Conservation (phyloP, 1,140 invertebrate genomes). For the Agrilus planipennis region DNA sequence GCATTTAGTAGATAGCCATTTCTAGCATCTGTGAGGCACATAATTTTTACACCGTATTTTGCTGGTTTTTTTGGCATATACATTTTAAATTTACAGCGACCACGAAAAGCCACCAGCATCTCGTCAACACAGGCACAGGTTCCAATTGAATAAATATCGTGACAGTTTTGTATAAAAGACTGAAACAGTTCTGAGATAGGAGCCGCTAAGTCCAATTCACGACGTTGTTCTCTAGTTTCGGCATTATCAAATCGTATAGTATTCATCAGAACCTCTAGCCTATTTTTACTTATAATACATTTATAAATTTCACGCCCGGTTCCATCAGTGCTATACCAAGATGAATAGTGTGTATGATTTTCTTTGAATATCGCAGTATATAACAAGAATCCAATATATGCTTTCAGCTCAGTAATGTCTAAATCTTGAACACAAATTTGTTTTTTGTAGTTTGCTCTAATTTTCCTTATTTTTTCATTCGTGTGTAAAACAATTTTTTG, state of each 20-base stretch:
- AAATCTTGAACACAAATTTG: background rate
- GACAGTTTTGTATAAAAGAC: constrained; percentile 18
- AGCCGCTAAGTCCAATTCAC: background rate
- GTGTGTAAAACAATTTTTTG: background rate
- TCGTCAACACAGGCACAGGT: constrained; percentile 27
- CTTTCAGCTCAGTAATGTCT: constrained; percentile 5
- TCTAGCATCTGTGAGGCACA: constrained; percentile 23
- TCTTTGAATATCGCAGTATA: constrained; percentile 14
- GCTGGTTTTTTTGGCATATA: constrained; percentile 37
- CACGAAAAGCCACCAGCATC: constrained; percentile 32
- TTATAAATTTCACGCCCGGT: constrained; percentile 22
- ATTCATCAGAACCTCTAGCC: constrained; percentile 18
- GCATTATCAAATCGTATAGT: constrained; percentile 21
- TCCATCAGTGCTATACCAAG: constrained; percentile 22
- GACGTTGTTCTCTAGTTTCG: background rate
- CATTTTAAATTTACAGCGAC: constrained; percentile 29
- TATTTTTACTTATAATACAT: constrained; percentile 16
- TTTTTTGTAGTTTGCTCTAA: background rate
- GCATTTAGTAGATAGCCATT: too few species aligned
- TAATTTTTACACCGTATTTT: constrained; percentile 37
- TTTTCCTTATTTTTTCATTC: background rate
- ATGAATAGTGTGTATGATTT: constrained; percentile 15
- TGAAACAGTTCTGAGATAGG: constrained; percentile 6
- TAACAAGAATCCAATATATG: constrained; percentile 4
- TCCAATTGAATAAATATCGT: constrained; percentile 17